Conservation (phyloP, 2,888 invertebrate genomes). For the Pyrgus malvae region DNA sequence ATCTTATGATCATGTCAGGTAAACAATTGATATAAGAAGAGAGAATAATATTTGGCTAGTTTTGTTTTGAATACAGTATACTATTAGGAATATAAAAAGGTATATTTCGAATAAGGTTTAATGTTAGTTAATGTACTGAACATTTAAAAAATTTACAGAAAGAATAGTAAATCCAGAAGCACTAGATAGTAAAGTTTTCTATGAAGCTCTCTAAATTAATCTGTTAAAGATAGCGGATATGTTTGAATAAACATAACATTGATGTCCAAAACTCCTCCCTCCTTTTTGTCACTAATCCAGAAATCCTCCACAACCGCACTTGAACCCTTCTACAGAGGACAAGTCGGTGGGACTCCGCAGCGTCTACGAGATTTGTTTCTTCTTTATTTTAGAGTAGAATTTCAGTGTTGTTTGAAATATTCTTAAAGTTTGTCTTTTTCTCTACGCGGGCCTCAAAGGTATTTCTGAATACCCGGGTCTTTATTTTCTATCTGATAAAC, state of each 20-base stretch:
- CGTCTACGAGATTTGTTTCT: constrained; percentile 50
- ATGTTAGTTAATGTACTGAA: too few species aligned
- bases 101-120: too few species aligned
- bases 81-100: too few species aligned
- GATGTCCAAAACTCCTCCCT: constrained; percentile 27
- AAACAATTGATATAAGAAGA: too few species aligned
- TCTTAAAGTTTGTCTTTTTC: constrained; percentile 16
- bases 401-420: constrained; percentile 45
- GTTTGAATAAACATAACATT: background rate
- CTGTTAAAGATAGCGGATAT: too few species aligned
- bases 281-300: constrained; percentile 47
- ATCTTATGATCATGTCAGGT: too few species aligned
- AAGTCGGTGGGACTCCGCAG: constrained; percentile 64
- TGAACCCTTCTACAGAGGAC: constrained; percentile 72
- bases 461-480: constrained; percentile 20
- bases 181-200: too few species aligned
- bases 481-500: constrained; percentile 26
- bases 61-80: too few species aligned
- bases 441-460: constrained; percentile 13
- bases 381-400: constrained; percentile 53
- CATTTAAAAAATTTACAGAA: too few species aligned
- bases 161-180: too few species aligned
- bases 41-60: too few species aligned
- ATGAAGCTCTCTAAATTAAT: too few species aligned
- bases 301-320: constrained; percentile 53